A percentile compares a stretch with the other conserved stretches of the same genome.
phyloP scores from a whole-genome alignment of 2,113 vertebrate genomes.

The Oplegnathus fasciatus region DNA sequence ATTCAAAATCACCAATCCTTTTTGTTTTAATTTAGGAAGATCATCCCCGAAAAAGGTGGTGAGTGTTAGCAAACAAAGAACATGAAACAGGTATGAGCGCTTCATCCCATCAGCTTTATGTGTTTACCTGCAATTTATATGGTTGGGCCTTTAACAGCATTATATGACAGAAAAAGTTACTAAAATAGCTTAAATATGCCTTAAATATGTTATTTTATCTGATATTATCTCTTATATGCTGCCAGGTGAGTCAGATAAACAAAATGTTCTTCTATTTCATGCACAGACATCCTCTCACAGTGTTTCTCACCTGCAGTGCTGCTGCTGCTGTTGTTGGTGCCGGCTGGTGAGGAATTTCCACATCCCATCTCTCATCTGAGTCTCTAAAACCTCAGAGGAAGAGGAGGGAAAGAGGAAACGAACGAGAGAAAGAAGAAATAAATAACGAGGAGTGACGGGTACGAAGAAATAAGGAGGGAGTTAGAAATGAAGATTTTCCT shows the following conservation, averaged over 20 bases:
- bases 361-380: slow-evolving; percentile 76
- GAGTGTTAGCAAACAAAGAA: not conserved
- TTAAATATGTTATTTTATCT: not conserved
- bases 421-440: not conserved
- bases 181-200: not conserved
- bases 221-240: not conserved
- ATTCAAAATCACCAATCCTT: not conserved
- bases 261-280: not conserved
- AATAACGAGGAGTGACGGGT: not conserved
- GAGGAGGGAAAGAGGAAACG: not conserved
- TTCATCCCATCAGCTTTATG: not conserved
- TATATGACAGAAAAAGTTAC: not conserved
- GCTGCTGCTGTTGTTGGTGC: slow-evolving; percentile 22
- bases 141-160: not conserved
- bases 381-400: not conserved
- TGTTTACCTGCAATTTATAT: not conserved
- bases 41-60: not conserved
- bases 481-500: not conserved
- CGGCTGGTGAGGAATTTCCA: slow-evolving; percentile 75
- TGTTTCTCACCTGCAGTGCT: slow-evolving; percentile 63
- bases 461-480: not conserved
- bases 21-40: not conserved
- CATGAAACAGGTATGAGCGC: not conserved
- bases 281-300: slow-evolving; percentile 6
- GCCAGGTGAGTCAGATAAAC: not conserved